Conservation (phyloP, 2,797 vertebrate species). For the Chromis chromis region DNA sequence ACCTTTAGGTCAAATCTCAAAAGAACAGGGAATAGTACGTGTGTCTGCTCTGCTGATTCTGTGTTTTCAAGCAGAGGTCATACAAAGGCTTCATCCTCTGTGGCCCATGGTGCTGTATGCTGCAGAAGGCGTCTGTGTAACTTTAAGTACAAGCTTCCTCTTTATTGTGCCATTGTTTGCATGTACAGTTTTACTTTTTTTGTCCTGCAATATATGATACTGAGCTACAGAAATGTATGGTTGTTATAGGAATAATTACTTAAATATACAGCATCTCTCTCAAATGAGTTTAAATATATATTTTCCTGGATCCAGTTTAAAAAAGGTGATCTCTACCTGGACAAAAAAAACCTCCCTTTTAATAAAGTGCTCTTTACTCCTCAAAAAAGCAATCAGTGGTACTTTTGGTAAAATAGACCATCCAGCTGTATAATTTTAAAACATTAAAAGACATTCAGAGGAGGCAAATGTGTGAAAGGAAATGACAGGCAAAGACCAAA, state of each 20-base stretch:
- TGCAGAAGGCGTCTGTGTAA: background rate
- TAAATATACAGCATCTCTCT: background rate
- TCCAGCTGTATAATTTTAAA: conserved; percentile 1
- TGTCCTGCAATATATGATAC: too few species aligned
- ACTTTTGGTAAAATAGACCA: background rate
- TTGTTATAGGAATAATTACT: background rate
- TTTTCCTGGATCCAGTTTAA: background rate
- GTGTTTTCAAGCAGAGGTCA: conserved; percentile 27
- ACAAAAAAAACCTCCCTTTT: conserved; percentile 5
- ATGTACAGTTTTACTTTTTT: too few species aligned
- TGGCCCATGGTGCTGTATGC: background rate
- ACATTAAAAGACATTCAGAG: background rate
- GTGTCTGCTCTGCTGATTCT: conserved; percentile 33
- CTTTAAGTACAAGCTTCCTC: too few species aligned
- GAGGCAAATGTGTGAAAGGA: background rate
- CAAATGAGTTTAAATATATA: background rate
- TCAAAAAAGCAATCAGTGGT: conserved; percentile 6
- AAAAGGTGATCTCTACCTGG: background rate
- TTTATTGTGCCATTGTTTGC: too few species aligned
- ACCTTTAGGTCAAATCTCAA: background rate
- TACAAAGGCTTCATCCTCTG: background rate
- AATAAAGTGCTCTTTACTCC: background rate
- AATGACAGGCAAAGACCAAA: background rate
- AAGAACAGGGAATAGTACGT: background rate
- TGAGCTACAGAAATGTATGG: too few species aligned